A percentile compares a stretch with the other conserved stretches of the same genome.
Conservation (phyloP, 35 echinoderm and acorn worm species). For the Amphiura filiformis region DNA sequence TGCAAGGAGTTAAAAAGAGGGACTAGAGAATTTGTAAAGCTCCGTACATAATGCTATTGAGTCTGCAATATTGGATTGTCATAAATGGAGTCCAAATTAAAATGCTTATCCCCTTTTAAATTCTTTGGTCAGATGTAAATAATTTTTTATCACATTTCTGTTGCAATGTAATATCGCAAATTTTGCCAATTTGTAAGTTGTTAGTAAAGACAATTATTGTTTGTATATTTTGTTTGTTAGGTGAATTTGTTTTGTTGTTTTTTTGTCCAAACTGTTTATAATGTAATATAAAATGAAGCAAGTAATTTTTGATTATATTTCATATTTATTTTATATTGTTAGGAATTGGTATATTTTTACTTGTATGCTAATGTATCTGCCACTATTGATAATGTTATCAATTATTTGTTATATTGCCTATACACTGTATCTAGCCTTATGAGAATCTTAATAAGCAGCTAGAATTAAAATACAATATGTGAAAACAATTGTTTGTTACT, state of each 20-base stretch:
- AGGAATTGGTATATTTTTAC: slow-evolving; percentile 14
- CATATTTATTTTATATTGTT: slow-evolving; percentile 15
- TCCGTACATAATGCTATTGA: too few relatives aligned
- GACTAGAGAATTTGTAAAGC: too few relatives aligned
- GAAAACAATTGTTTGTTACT: too few relatives aligned
- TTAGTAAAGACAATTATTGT: too few relatives aligned
- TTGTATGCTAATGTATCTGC: background rate
- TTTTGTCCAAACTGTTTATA: background rate
- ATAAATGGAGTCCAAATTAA: too few relatives aligned
- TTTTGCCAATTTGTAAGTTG: too few relatives aligned
- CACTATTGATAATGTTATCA: background rate
- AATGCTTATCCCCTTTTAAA: too few relatives aligned
- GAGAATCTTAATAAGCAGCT: background rate
- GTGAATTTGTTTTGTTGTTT: background rate
- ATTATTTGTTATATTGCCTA: background rate
- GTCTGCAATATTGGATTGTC: too few relatives aligned
- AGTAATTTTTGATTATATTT: slow-evolving; percentile 7
- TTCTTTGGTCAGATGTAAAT: too few relatives aligned
- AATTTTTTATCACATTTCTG: too few relatives aligned
- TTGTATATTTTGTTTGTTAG: slow-evolving; percentile 6
- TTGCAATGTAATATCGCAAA: too few relatives aligned
- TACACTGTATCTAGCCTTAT: background rate
- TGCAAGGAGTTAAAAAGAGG: too few relatives aligned
- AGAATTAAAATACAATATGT: background rate
- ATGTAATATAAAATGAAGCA: background rate